Base-by-base conservation (phyloP, 2,113 vertebrate species). In the Equus przewalskii region DNA sequence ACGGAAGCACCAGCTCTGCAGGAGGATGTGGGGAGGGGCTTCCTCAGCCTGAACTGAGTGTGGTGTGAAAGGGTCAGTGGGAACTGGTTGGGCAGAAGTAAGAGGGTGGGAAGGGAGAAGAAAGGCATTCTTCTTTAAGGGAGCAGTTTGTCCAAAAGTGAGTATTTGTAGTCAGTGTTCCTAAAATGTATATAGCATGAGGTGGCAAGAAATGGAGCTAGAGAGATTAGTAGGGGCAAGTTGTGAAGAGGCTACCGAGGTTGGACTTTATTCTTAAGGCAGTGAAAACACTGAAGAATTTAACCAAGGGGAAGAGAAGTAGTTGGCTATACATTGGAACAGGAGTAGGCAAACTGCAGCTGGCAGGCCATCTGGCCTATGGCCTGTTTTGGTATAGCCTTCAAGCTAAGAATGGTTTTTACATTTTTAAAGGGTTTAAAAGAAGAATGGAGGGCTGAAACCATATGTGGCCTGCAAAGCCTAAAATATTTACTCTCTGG, bases 371-470 rank as follows among this genome's bases (percentile, higher is more conserved):
- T 81, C 19, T 2, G 49, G 4, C 21, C 64, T 16, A n/a, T 13
- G 15, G 28, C 60, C n/a, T 41, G 0, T 56, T 95, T 83, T 80
- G 75, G 21, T 80, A 80, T 1, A 46, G 5, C 33, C 69, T 73
- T 67, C 24, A 86, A 84, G 10, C 75, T 83, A 44, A 96, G 44
- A 78, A 76, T 33, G 44, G 54, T 56, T 97, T 94, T 93, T 91
- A 70, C 15, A 12, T 83, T 88, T 69, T 82, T 82, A 44, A 80
- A 86, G 41, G 10, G 15, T 94, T 96, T 86, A 22, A 30, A 60
- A 76, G 41, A 46, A 86, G 7, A 49, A 54, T 95, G 80, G 0
- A 94, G 49, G 41, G 94, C 67, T 56, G 28, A 93, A 51, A 75
- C 54, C 26, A 3, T 72, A 30, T 78, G 11, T 86, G 62, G 7